Evolutionary conservation across 2,888 invertebrate genomes (phyloP), one percentile per base, ranked within the genome.

Genomic region (Heteromurus nitidus): DNA sequence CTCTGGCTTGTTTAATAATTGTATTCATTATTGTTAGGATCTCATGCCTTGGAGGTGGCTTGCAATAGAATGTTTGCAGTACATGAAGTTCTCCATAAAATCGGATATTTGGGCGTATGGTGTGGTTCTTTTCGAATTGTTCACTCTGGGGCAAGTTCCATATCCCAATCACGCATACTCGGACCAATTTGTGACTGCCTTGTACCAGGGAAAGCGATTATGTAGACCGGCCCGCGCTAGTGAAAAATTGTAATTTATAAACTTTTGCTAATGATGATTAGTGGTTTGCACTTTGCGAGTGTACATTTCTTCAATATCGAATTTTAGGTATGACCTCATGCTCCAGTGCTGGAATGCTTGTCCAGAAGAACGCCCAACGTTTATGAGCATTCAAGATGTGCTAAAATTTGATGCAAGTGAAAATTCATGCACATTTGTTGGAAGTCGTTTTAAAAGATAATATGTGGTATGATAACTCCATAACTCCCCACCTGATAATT

Each of bases 71-170:
- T 55, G 44, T 9, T 36, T 72, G 7, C 64, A 79, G 42, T 72
- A 64, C 18, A 65, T 72, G 72, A 80, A 80, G 22, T 80, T 72
- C 47, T 80, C 80, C 3, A 24, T 67, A 0, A 31, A 72, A 30
- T 80, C 80, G 30, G 80, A 80, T 24, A 67, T 80, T 2, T 80
- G 80, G 80, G 80, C 80, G 3, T 72, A 65, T 65, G 80, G 72
- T 0, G 58, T 80, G 1, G 24, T 80, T 20, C 50, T 80, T 0
- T 80, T 13, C 30, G 80, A 80, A 13, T 11, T 80, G n/a, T 80
- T 80, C 18, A 47, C 80, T 7, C 18, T 80, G n/a, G 80, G 80
- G 1, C 72, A 65, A 20, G 58, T 72, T 1, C 80, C 80, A 13
- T 80, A 44, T n/a, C 36, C 42, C 16, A 70, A 20, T 44, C 42